Evolutionary conservation across 2,888 invertebrate genomes (phyloP).

Genomic region (Tachina lurida): DNA sequence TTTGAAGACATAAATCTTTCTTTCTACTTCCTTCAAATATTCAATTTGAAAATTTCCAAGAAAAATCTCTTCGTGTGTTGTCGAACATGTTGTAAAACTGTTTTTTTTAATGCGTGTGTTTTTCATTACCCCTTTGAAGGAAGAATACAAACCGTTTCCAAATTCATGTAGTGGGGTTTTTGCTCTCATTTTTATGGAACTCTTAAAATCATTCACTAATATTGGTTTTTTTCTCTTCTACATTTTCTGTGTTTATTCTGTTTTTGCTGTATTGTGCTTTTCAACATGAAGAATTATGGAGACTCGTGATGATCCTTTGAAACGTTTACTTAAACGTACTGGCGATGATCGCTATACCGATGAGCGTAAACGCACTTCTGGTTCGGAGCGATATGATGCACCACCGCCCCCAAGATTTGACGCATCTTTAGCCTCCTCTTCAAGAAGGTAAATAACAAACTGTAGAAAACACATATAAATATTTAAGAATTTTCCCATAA

Average conservation of each 20-base stretch:
- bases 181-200: not conserved
- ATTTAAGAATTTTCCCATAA: not conserved
- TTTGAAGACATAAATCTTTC: slow-evolving; percentile 29
- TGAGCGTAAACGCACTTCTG: slow-evolving; percentile 81
- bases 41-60: slow-evolving; percentile 48
- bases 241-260: slow-evolving; percentile 44
- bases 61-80: slow-evolving; percentile 35
- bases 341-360: slow-evolving; percentile 81
- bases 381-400: slow-evolving; percentile 80
- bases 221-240: slow-evolving; percentile 45
- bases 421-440: slow-evolving; percentile 78
- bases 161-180: slow-evolving; percentile 44
- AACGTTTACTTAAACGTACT: slow-evolving; percentile 80
- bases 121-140: slow-evolving; percentile 34
- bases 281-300: slow-evolving; percentile 80
- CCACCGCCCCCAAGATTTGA: slow-evolving; percentile 83
- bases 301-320: slow-evolving; percentile 81
- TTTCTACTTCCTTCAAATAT: slow-evolving; percentile 28
- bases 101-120: slow-evolving; percentile 46
- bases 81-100: slow-evolving; percentile 38
- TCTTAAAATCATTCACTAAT: slow-evolving; percentile 27
- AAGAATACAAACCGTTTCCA: slow-evolving; percentile 19
- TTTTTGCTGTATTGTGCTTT: slow-evolving; percentile 27
- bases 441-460: slow-evolving; percentile 77
- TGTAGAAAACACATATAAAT: not conserved